Conservation (phyloP, 2,888 invertebrate genomes). For the Lasius fuliginosus region DNA sequence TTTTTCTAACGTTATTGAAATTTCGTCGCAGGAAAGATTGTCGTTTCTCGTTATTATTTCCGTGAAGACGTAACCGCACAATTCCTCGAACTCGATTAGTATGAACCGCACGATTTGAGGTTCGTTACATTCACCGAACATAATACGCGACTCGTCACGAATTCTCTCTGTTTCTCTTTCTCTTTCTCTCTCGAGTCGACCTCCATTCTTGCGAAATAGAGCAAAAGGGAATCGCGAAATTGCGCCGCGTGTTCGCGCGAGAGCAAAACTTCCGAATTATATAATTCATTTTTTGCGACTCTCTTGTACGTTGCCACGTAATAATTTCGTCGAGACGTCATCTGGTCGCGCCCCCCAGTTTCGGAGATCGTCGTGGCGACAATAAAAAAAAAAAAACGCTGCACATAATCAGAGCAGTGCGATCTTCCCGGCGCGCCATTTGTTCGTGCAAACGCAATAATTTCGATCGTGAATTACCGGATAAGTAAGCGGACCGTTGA, state of each 20-base stretch:
- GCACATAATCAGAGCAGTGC: background rate
- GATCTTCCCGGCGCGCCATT: background rate
- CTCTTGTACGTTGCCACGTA: background rate
- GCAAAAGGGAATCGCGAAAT: background rate
- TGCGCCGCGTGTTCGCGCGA: background rate
- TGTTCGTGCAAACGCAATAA: background rate
- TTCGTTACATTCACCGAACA: background rate
- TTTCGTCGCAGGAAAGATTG: background rate
- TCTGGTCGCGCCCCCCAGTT: background rate
- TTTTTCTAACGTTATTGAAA: background rate
- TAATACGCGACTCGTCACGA: background rate
- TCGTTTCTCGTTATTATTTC: background rate
- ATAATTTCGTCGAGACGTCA: background rate
- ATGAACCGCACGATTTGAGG: background rate
- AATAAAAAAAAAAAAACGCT: background rate
- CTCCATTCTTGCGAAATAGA: constrained; percentile 7
- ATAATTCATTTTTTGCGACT: background rate
- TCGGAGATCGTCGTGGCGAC: background rate
- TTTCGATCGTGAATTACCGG: background rate
- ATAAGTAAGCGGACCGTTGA: background rate
- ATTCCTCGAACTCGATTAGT: background rate
- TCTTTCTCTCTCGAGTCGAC: background rate
- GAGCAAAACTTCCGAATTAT: background rate
- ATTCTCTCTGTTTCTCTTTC: background rate
- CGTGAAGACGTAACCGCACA: background rate